A percentile compares a stretch with the other conserved stretches of the same genome.
Conservation (phyloP, 1,140 invertebrate species). For the Oscheius sp. region DNA sequence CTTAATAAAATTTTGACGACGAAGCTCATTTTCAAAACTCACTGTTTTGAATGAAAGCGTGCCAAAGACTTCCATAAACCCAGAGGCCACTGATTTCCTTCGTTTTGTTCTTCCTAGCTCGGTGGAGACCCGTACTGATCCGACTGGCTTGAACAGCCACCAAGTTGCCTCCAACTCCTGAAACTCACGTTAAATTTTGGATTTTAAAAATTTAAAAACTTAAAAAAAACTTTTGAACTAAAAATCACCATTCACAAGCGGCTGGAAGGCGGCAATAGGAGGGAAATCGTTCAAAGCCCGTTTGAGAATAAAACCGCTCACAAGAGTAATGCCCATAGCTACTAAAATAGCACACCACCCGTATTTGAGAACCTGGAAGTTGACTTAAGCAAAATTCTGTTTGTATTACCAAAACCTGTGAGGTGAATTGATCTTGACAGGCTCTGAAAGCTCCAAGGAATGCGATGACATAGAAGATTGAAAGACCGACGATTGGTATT, state of each 20-base stretch:
- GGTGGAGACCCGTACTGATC: slow-evolving; percentile 40
- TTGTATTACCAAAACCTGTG: not conserved
- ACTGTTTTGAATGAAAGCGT: slow-evolving; percentile 37
- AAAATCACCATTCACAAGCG: slow-evolving; percentile 73
- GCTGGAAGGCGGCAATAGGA: slow-evolving; percentile 79
- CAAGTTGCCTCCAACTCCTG: slow-evolving; percentile 79
- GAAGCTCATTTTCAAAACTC: too few relatives aligned
- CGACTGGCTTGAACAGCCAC: slow-evolving; percentile 83
- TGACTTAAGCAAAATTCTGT: not conserved
- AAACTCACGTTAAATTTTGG: slow-evolving; percentile 19
- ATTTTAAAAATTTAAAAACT: slow-evolving; percentile 12
- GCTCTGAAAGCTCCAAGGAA: slow-evolving; percentile 37
- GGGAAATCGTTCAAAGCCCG: slow-evolving; percentile 75
- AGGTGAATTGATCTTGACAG: slow-evolving; percentile 28
- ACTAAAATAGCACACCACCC: slow-evolving; percentile 47
- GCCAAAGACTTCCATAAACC: slow-evolving; percentile 8
- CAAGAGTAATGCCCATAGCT: slow-evolving; percentile 50
- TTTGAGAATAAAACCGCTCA: slow-evolving; percentile 67
- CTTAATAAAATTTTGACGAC: too few relatives aligned
- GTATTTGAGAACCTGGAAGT: slow-evolving; percentile 33
- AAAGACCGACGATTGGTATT: not conserved
- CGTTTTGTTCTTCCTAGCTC: slow-evolving; percentile 27
- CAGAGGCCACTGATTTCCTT: slow-evolving; percentile 7
- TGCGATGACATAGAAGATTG: slow-evolving; percentile 25
- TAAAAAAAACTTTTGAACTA: slow-evolving; percentile 16